Evolutionary conservation across 2,888 invertebrate genomes (phyloP), one percentile per base, ranked within the genome.

Genomic region (Lepidochitona cinerea): DNA sequence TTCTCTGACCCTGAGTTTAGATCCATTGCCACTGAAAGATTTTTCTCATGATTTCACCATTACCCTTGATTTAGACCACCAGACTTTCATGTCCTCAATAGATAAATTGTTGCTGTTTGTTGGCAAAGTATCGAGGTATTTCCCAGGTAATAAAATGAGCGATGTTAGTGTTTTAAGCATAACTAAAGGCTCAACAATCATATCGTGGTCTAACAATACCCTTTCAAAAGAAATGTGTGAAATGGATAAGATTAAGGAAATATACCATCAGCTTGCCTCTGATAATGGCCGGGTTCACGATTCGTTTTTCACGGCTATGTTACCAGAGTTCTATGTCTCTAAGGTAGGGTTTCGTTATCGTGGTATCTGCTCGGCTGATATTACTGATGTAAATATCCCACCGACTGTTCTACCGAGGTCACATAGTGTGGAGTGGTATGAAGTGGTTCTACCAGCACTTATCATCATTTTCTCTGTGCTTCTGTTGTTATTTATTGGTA

Each of bases 191-290:
- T 83, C 84, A 1, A 72, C 81, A 59, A 72, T 77, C 26, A 36
- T 84, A 12, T 52, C 77, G 0, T 84, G 84, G 84, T 79, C 78
- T 18, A 83, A 84, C 75, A 80, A 74, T 37, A 74, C 80, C 0
- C 64, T 79, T 12, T 75, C 75, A n/a, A 72, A 66, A n/a, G 53
- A 70, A 67, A 33, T 29, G 37, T 79, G 81, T 67, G 53, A 78
- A 59, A 78, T 77, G 36, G 73, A 76, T 26, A 74, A 75, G 1
- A 73, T 81, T 18, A 64, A 71, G 12, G 26, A 33, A 1, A 49
- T 81, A 23, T 74, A 74, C 18, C 26, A 37, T 4, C 54, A 73
- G 52, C 73, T 81, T 70, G 71, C 77, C n/a, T 70, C 75, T 26
- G 35, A 69, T 5, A 75, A 76, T 35, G 76, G 75, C 12, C 67